Base-by-base conservation (phyloP, 64 coral and sea anemone genomes). In the Montipora efflorescens region DNA sequence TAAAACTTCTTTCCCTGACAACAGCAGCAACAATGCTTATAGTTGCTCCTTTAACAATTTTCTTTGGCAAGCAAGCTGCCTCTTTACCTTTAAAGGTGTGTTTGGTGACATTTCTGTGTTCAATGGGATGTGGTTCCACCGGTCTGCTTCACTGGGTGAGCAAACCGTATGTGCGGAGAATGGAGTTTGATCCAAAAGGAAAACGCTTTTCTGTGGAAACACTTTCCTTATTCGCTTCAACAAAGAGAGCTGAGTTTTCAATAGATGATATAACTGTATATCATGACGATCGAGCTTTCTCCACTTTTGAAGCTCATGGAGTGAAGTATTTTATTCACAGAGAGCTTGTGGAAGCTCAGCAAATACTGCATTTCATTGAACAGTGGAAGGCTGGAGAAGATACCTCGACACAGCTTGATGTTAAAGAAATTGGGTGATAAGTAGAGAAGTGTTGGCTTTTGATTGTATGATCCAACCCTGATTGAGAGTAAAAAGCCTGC, bases 321-420 rank as follows among this genome's bases (percentile, higher is more conserved):
- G 94, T 79, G 51, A 84, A 85, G 20, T 99, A 91, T 96, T 99
- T 99, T 49, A 91, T 99, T 74, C 98, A 99, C 75, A 90, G 87
- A 49, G 98, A 99, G 28, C 92, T 99, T 47, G 79, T 99, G 1
- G 98, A 99, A 83, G 87, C 95, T 22, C 98, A 99, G 67, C 98
- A 99, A 73, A 86, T 99, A 66, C 52, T 99, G 46, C 89, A 99
- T 47, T 99, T 96, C 88, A 78, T 99, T 36, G 76, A 79, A 77
- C 20, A 78, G 74, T 59, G 87, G 87, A 46, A 77, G 87, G 48
- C 70, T 57, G 58, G 74, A 7, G 49, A 89, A 16, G 16, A 74
- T 12, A 77, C 51, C 16, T 48, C 76, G 5, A 4, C 46, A 19
- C 45, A 78, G 47, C 46, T 14, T 49, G 47, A 86, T 48, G 1